Conservation (phyloP, 2,797 vertebrate species). For the Phylloscopus collybita region DNA sequence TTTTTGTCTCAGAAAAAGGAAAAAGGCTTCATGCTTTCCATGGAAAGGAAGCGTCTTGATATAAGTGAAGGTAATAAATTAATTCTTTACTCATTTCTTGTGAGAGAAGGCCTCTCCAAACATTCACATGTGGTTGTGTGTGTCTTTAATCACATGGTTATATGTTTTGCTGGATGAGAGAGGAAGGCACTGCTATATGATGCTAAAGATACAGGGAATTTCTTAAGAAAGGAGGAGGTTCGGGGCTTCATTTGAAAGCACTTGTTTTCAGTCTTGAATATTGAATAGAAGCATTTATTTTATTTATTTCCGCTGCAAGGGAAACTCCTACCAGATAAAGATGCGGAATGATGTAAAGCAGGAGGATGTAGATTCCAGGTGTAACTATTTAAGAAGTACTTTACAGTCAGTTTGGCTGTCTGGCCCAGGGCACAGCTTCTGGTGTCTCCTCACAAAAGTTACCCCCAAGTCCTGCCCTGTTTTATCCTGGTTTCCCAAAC, state of each 20-base stretch:
- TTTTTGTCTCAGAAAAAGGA: neutral
- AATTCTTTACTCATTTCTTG: neutral
- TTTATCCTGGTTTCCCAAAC: neutral
- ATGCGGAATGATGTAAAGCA: neutral
- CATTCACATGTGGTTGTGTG: neutral
- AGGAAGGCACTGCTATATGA: neutral
- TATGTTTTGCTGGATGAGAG: neutral
- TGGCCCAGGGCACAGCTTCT: neutral
- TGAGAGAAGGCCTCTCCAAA: neutral
- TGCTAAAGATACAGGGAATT: neutral
- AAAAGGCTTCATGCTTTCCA: neutral
- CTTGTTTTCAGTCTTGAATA: neutral
- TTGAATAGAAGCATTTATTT: neutral
- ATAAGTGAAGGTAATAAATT: neutral
- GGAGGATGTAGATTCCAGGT: neutral
- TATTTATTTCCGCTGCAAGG: neutral
- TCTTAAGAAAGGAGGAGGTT: neutral
- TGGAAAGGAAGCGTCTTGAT: neutral
- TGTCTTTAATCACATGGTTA: neutral
- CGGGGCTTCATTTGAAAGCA: neutral
- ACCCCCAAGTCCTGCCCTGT: fast-evolving
- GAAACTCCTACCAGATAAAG: neutral
- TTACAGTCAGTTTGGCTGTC: neutral
- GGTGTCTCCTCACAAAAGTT: neutral
- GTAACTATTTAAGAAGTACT: neutral